Evolutionary conservation across 2,888 invertebrate species (phyloP), one percentile per base, ranked within the genome.

Genomic region (Parnassius apollo): DNA sequence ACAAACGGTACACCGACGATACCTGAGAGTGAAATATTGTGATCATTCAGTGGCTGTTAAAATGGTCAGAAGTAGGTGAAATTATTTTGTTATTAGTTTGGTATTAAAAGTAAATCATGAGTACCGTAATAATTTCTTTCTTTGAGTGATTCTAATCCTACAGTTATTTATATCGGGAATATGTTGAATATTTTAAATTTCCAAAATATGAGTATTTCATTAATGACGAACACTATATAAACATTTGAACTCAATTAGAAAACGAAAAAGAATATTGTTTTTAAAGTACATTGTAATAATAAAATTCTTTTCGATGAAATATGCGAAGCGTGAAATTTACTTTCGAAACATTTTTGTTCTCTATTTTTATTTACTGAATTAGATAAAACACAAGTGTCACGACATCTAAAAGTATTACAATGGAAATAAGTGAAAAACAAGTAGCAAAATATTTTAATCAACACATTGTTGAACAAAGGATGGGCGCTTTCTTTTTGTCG

Each of bases 1-100:
- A 68, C 64, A 66, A 66, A 68, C 67, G 67, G 67, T 68, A 67
- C 53, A 12, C 58, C 66, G 13, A 57, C 64, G 65, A 63, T 59
- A 61, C 60, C 56, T 57, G 57, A 57, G 56, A 65, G 61, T 63
- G 57, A 66, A 62, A 66, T 62, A 61, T 66, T 68, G 51, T 45
- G 42, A 51, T 13, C 45, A 57, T 57, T 51, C 9, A 13, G 9
- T 35, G 35, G 4, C 35, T 35, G 35, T 35, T 9, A 49, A 13
- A 49, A 49, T 13, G 49, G 12, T 3, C 11, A 11, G 11, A 10
- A 10, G 10, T 44, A 1, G 3, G 9, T 44, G 11, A 44, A 44
- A 44, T 44, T 44, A 44, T 44, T n/a, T n/a, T n/a, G n/a, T n/a
- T n/a, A n/a, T n/a, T n/a, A 44, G 9, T 44, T 35, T 2, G 4